phyloP scores from a whole-genome alignment of 2,797 vertebrate species.

The Hoplostethus mediterraneus region DNA sequence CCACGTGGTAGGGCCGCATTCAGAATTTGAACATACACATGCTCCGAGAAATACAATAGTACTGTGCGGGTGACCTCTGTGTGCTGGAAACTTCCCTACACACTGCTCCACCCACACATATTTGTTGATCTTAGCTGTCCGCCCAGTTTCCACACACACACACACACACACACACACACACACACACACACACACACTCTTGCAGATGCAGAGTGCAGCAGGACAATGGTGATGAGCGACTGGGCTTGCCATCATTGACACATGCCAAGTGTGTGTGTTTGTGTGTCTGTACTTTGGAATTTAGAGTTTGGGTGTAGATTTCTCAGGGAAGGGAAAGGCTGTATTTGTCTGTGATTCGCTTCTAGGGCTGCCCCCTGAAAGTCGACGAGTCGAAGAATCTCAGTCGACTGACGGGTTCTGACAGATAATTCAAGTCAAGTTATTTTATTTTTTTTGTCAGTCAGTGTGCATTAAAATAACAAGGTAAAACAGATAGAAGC shows the following conservation, averaged over 20 bases:
- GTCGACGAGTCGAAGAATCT: too few relatives aligned
- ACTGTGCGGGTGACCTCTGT: constrained; percentile 55
- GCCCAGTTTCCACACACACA: constrained; percentile 30
- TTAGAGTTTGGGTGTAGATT: constrained; percentile 27
- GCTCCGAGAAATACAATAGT: constrained; percentile 34
- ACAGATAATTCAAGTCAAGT: too few relatives aligned
- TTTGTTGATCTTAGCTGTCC: constrained; percentile 71
- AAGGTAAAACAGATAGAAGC: too few relatives aligned
- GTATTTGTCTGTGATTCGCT: background rate
- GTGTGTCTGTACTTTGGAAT: background rate
- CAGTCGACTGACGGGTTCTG: too few relatives aligned
- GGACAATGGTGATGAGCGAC: constrained; percentile 37
- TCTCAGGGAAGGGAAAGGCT: background rate
- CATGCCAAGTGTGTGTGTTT: constrained; percentile 19
- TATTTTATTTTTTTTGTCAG: too few relatives aligned
- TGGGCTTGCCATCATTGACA: constrained; percentile 33
- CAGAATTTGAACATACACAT: constrained; percentile 26
- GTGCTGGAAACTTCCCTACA: constrained; percentile 59
- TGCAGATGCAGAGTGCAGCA: constrained; percentile 6
- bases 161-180: constrained; percentile 13
- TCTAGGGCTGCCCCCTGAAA: too few relatives aligned
- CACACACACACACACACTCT: constrained; percentile 1
- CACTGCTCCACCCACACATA: constrained; percentile 55
- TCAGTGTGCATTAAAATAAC: too few relatives aligned
- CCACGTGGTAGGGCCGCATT: constrained; percentile 21